Evolutionary conservation across 2,888 invertebrate species (phyloP).

Genomic region (Acheta domesticus): DNA sequence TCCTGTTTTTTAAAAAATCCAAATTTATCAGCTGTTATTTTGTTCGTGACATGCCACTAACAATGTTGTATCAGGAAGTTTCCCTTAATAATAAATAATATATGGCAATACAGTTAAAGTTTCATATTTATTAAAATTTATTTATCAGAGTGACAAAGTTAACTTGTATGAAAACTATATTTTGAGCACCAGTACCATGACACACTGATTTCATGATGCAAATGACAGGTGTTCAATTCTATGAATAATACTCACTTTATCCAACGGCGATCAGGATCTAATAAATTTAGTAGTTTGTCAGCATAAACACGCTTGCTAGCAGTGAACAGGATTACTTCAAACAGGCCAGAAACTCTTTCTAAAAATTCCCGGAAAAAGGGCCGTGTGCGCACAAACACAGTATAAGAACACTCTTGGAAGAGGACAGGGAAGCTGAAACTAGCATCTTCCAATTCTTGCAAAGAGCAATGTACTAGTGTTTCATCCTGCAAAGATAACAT

Average conservation of each 20-base stretch:
- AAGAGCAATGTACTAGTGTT: slow-evolving; percentile 91
- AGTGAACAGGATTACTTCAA: slow-evolving; percentile 93
- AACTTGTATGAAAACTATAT: no score
- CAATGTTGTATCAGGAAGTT: no score
- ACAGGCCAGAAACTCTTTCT: slow-evolving; percentile 78
- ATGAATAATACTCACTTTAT: slow-evolving; percentile 63
- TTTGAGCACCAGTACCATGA: no score
- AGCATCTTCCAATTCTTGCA: slow-evolving; percentile 87
- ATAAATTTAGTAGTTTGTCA: slow-evolving; percentile 83
- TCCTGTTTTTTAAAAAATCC: neutral
- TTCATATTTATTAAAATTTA: no score
- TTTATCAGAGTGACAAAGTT: no score
- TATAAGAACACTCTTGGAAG: slow-evolving; percentile 81
- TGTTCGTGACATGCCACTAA: no score
- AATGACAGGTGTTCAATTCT: no score
- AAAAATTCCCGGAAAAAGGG: slow-evolving; percentile 91
- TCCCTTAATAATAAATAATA: no score
- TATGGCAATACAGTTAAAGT: no score
- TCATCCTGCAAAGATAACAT: slow-evolving; percentile 65
- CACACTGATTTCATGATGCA: no score
- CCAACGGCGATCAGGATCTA: slow-evolving; percentile 84
- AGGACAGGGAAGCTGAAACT: slow-evolving; percentile 89
- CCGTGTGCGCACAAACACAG: slow-evolving; percentile 81
- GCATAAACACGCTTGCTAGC: slow-evolving; percentile 95
- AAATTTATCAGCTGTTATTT: neutral